Evolutionary conservation across 2,113 vertebrate species (phyloP).

Genomic region (Ammospiza caudacuta): DNA sequence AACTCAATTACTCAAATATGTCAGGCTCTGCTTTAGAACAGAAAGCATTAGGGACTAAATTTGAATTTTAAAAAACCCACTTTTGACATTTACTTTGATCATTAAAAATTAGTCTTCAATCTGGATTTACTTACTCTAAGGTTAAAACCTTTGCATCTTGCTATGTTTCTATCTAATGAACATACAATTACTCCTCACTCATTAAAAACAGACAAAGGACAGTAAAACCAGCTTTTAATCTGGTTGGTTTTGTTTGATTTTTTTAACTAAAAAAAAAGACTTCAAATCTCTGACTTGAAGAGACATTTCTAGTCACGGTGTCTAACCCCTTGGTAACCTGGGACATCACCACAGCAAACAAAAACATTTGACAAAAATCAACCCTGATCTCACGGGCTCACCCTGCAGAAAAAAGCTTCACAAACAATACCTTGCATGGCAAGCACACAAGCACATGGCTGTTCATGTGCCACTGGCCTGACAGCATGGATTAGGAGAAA

Average conservation of each 20-base stretch:
- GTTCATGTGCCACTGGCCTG: neutral
- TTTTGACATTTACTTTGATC: neutral
- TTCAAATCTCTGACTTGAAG: neutral
- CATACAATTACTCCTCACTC: neutral
- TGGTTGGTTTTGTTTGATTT: neutral
- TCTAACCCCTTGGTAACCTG: neutral
- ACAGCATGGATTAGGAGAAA: neutral
- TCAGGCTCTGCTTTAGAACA: neutral
- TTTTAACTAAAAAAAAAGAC: neutral
- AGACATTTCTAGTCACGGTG: neutral
- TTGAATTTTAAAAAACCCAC: neutral
- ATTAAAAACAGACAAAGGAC: neutral
- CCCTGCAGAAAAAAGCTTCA: neutral
- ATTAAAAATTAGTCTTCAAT: neutral
- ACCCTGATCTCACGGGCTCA: neutral
- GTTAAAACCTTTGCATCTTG: neutral
- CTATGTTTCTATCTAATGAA: neutral
- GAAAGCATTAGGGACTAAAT: neutral
- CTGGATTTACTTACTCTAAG: neutral
- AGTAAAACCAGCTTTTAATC: neutral
- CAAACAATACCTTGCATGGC: neutral
- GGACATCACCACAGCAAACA: neutral
- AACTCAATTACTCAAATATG: neutral
- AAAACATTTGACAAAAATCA: neutral
- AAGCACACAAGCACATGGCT: fast-evolving